Evolutionary conservation across 37 sponge, comb jelly and placozoan genomes (phyloP).

Genomic region (Halichondria panicea): DNA sequence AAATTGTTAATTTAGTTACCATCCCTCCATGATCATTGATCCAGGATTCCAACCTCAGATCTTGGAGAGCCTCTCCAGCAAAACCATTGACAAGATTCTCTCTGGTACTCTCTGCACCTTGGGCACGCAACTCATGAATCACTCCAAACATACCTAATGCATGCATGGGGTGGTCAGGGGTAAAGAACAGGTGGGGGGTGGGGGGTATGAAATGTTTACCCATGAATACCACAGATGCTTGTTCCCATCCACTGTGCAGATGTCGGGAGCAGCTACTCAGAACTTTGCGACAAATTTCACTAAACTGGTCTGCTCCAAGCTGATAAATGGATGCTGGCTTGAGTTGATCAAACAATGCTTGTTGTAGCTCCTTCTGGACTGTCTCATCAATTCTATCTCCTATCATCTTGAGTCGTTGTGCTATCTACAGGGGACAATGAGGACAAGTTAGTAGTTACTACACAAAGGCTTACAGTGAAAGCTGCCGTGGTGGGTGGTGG

Average conservation of each 20-base stretch:
- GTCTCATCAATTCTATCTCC: slow-evolving; percentile 15
- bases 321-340: slow-evolving; percentile 8
- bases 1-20: not conserved
- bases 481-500: not conserved
- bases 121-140: not conserved
- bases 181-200: too few relatives aligned
- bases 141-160: not conserved
- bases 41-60: slow-evolving; percentile 15
- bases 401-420: slow-evolving; percentile 14
- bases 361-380: not conserved
- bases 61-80: slow-evolving; percentile 4
- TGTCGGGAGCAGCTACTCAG: not conserved
- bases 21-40: slow-evolving; percentile 19
- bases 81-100: not conserved
- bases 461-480: not conserved
- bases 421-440: not conserved
- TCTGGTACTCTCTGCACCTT: not conserved
- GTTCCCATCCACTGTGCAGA: slow-evolving; percentile 16
- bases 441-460: not conserved
- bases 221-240: not conserved
- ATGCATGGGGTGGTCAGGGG: not conserved
- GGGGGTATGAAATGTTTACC: too few relatives aligned
- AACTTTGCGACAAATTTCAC: not conserved
- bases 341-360: not conserved
- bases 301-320: slow-evolving; percentile 9